These are phyloP conservation scores for Apotomis capreana DNA, from an alignment of 2,888 invertebrate species.

Conservation along the genomic window DNA sequence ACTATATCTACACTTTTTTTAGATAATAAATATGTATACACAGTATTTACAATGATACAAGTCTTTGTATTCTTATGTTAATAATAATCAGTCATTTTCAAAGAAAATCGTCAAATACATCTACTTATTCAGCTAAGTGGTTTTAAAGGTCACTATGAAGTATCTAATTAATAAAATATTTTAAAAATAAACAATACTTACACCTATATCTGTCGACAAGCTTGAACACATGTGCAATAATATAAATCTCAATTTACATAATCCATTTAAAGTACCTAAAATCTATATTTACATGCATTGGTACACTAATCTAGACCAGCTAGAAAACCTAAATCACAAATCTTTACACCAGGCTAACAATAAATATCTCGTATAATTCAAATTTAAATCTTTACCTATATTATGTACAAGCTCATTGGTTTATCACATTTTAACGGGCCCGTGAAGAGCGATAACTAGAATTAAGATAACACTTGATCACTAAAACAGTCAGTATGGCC, in stretches of 20 bases:
- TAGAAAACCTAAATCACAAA: slow-evolving; percentile 52
- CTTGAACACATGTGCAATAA: slow-evolving; percentile 76
- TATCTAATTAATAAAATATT: slow-evolving; percentile 50
- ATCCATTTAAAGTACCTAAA: slow-evolving; percentile 27
- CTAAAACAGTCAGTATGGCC: slow-evolving; percentile 85
- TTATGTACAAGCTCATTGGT: slow-evolving; percentile 81
- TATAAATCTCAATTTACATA: slow-evolving; percentile 62
- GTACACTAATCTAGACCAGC: slow-evolving; percentile 53
- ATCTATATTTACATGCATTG: slow-evolving; percentile 54
- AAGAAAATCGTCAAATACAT: slow-evolving; percentile 50
- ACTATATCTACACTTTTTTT: slow-evolving; percentile 55
- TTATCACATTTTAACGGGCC: slow-evolving; percentile 79
- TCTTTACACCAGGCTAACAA: slow-evolving; percentile 60
- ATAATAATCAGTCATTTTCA: slow-evolving; percentile 74
- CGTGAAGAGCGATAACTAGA: slow-evolving; percentile 55
- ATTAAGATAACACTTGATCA: slow-evolving; percentile 53
- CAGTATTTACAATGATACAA: slow-evolving; percentile 64
- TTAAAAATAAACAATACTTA: slow-evolving; percentile 48
- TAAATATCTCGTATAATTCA: slow-evolving; percentile 71
- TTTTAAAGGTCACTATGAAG: slow-evolving; percentile 44
- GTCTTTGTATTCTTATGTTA: slow-evolving; percentile 50
- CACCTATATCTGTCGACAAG: slow-evolving; percentile 60
- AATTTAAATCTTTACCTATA: slow-evolving; percentile 63
- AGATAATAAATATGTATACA: slow-evolving; percentile 61
- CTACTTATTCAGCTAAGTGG: slow-evolving; percentile 24